Percentiles rank a stretch among this genome's conserved stretches.
phyloP scores from a whole-genome alignment of 2,888 invertebrate species.

The Ephialtes manifestator region DNA sequence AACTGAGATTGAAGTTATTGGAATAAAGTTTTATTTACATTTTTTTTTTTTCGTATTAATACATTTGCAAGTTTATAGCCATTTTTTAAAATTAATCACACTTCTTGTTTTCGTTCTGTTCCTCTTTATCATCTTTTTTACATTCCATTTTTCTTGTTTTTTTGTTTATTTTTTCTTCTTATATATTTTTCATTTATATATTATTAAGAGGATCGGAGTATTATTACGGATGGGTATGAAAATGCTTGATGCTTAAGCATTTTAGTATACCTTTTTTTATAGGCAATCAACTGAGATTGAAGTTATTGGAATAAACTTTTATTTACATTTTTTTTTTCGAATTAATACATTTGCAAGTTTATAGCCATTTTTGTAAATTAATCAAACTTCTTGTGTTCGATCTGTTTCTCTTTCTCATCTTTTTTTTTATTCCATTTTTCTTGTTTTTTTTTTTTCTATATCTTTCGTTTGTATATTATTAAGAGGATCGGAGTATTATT shows the following conservation, averaged over 20 bases:
- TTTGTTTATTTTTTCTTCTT: conserved; percentile 1
- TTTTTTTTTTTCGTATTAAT: no score
- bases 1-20: no score
- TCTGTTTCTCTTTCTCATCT: background rate
- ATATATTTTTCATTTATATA: background rate
- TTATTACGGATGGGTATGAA: background rate
- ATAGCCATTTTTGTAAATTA: no score
- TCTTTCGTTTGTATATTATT: background rate
- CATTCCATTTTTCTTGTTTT: conserved; percentile 9
- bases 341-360: no score
- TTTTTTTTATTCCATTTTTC: background rate
- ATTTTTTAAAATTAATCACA: no score
- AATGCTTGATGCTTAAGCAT: background rate
- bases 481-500: background rate
- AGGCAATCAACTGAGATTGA: no score
- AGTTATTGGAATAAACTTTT: no score
- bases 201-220: background rate
- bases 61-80: no score
- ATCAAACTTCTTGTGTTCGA: background rate
- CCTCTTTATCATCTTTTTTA: conserved; percentile 8
- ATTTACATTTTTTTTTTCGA: no score
- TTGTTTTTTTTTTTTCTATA: background rate
- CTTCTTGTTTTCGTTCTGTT: background rate
- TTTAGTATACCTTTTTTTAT: no score
- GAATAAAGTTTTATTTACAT: no score